Base-by-base conservation (phyloP, 2,888 invertebrate species). In the Helleia helle region DNA sequence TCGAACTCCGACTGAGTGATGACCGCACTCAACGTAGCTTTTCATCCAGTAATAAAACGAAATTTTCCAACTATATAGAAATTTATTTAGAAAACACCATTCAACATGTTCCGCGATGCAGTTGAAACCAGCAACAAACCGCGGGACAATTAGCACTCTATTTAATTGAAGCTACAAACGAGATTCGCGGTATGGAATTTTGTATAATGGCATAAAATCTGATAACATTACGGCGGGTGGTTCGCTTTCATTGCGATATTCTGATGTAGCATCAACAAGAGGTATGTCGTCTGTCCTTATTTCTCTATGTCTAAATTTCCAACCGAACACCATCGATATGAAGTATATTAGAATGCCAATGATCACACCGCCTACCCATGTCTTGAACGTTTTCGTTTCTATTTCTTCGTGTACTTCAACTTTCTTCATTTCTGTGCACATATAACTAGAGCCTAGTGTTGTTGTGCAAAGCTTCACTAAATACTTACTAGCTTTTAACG, bases 201-300 rank as follows among this genome's bases (percentile, higher is more conserved):
- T 52, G 45, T 64, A 64, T 37, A 64, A 49, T 42, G 64, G 59
- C 22, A 59, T 55, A 40, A 66, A 68, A 53, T 72, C 71, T 38
- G 67, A 58, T 51, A 71, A 49, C 59, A 70, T 64, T 37, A 56
- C 43, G 25, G 47, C 59, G 5, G 76, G 72, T 0, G 76, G 67
- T 8, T 73, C 73, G 28, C 61, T 70, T 43, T 71, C 72, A 38
- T 54, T 59, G 13, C 51, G 46, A 34, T 55, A 50, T 17, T 52
- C 58, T 11, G 62, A 58, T 1, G 57, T 57, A 14, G 46, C 52
- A 40, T 74, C 70, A 4, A 80, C 55, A 41, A 81, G 52, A n/a
- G 69, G 67, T 18, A 63, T 50, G 41, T 56, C 52, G 47, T 79
- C 76, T 36, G 42, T 56, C 5, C 38, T 26, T 4, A 9, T 39